Evolutionary conservation across 2,113 vertebrate species (phyloP).

Genomic region (Oceanites oceanicus): DNA sequence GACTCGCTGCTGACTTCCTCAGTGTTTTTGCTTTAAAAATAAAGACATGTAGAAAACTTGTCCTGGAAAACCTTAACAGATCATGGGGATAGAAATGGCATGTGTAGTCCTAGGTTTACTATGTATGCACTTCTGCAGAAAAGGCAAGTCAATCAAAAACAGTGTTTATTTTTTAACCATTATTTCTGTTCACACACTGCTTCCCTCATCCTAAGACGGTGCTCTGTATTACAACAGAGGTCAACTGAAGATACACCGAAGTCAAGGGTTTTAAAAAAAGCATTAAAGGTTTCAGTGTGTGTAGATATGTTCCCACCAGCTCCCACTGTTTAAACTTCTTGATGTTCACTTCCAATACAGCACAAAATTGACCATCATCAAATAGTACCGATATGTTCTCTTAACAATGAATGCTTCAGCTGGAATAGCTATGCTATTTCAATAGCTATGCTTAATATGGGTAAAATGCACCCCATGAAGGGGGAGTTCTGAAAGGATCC

Average conservation of each 20-base stretch:
- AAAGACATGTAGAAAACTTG: neutral
- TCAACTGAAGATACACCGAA: neutral
- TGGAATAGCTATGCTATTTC: neutral
- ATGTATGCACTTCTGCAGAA: neutral
- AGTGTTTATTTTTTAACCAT: neutral
- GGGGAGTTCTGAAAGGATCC: neutral
- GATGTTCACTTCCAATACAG: neutral
- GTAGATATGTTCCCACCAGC: neutral
- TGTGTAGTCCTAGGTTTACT: neutral
- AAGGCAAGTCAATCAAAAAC: neutral
- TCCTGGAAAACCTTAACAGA: neutral
- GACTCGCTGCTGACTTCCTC: neutral
- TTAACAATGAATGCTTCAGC: neutral
- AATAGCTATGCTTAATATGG: neutral
- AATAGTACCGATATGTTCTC: neutral
- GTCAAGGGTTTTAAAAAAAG: neutral
- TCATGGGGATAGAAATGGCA: neutral
- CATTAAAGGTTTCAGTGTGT: neutral
- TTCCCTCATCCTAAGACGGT: neutral
- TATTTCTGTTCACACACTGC: neutral
- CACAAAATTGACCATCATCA: neutral
- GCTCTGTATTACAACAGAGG: neutral
- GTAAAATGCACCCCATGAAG: neutral
- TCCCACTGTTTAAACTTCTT: neutral
- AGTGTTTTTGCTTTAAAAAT: neutral